Conservation (phyloP, 2,797 vertebrate species). For the Remorina albescens region DNA sequence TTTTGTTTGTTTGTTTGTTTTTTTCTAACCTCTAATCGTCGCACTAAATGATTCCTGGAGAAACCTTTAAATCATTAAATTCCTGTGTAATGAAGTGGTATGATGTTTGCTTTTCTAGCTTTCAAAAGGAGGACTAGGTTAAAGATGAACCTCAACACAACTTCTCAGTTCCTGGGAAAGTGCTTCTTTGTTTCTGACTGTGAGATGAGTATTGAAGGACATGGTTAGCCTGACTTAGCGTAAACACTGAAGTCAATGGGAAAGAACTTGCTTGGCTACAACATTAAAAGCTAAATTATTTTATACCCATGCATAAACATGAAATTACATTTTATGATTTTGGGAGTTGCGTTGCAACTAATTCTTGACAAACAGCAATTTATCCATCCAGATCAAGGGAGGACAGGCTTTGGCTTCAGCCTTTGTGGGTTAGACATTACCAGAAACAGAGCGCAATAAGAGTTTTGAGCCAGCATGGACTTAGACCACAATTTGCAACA, state of each 20-base stretch:
- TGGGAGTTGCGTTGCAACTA: not conserved
- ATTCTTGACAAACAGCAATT: not conserved
- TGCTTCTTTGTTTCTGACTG: constrained; percentile 10
- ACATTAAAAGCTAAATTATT: not conserved
- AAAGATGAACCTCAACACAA: not conserved
- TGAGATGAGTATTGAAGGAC: constrained; percentile 2
- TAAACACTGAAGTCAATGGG: constrained; percentile 6
- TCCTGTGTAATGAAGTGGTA: constrained; percentile 3
- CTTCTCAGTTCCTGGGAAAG: not conserved
- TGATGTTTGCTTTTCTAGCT: constrained; percentile 30
- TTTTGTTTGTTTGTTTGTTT: no score
- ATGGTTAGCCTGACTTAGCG: constrained; percentile 40
- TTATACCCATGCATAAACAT: not conserved
- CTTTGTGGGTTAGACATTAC: not conserved
- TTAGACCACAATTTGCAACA: not conserved
- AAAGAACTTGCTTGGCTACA: not conserved
- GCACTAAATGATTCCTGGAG: constrained; percentile 26
- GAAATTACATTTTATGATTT: not conserved
- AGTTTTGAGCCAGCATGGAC: not conserved
- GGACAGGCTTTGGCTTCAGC: not conserved
- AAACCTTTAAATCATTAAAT: constrained; percentile 31
- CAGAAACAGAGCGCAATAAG: not conserved
- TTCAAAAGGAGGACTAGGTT: constrained; percentile 16
- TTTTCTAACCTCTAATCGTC: not conserved
- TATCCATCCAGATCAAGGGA: not conserved